Conservation (phyloP, 2,888 invertebrate species). For the Torymus tubicola region DNA sequence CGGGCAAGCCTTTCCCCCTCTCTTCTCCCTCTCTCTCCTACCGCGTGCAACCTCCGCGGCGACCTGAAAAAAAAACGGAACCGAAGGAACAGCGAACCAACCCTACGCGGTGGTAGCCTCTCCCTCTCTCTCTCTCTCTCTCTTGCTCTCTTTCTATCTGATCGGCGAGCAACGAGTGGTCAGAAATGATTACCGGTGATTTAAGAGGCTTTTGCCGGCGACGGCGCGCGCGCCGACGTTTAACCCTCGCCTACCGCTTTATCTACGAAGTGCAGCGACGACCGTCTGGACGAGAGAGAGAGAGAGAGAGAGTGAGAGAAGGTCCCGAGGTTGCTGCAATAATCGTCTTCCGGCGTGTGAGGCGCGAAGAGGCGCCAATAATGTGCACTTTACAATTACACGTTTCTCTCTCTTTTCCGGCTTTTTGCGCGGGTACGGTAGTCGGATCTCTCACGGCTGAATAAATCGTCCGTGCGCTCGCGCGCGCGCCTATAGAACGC, state of each 20-base stretch:
- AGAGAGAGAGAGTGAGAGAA: too few species aligned
- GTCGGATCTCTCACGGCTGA: conserved; percentile 5
- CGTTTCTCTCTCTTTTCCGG: conserved; percentile 6
- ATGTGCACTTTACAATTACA: conserved; percentile 41
- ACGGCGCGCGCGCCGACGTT: conserved; percentile 60
- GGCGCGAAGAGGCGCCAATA: conserved; percentile 20
- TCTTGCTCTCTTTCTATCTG: conserved; percentile 20
- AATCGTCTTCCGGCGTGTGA: conserved; percentile 50
- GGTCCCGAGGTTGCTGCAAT: conserved; percentile 49
- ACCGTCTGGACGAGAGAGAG: conserved; percentile 56
- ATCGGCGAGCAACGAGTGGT: conserved; percentile 62
- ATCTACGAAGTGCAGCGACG: conserved; percentile 71
- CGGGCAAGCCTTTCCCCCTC: background rate
- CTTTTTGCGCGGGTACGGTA: conserved; percentile 3
- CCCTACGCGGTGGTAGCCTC: background rate
- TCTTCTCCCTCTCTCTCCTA: too few species aligned
- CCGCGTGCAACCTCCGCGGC: too few species aligned
- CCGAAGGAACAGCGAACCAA: background rate
- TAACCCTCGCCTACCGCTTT: conserved; percentile 67
- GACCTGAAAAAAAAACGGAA: conserved; percentile 2
- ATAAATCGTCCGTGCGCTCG: conserved; percentile 2
- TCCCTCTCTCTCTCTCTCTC: background rate
- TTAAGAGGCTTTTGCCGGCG: conserved; percentile 66
- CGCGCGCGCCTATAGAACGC: too few species aligned
- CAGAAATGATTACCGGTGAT: conserved; percentile 68